Percentiles rank a stretch among this genome's conserved stretches.
Evolutionary conservation across 2,797 vertebrate genomes (phyloP).

Genomic region (Falco naumanni): DNA sequence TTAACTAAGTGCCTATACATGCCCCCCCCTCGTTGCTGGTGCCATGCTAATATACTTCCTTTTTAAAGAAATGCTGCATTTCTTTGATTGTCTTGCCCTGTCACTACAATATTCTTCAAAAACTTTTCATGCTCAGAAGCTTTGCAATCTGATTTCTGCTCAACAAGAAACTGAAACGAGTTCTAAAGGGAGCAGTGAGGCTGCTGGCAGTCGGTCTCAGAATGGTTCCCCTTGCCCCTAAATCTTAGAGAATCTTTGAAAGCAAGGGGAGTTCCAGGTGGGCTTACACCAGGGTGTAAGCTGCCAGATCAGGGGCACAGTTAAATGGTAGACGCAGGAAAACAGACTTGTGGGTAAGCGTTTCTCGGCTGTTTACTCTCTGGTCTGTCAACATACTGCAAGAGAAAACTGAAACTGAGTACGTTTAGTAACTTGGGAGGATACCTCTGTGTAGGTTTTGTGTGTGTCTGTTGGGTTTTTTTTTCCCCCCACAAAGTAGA

Average conservation of each 20-base stretch:
- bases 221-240: slow-evolving; percentile 20
- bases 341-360: neutral
- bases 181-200: slow-evolving; percentile 47
- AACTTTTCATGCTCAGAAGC: neutral
- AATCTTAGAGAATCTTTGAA: slow-evolving; percentile 62
- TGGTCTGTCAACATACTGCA: neutral
- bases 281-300: neutral
- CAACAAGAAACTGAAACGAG: slow-evolving; percentile 65
- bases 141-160: slow-evolving; percentile 43
- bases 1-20: neutral
- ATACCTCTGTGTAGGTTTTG: neutral
- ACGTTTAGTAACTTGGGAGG: neutral
- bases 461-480: neutral
- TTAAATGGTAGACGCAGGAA: neutral
- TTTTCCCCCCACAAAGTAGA: neutral
- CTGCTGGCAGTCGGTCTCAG: slow-evolving; percentile 41
- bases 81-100: neutral
- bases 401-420: slow-evolving; percentile 26
- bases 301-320: neutral
- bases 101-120: neutral
- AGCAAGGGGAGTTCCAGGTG: slow-evolving; percentile 16
- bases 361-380: neutral
- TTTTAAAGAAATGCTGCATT: neutral
- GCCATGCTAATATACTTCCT: neutral
- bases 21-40: neutral